These are phyloP conservation scores for Parasteatoda tepidariorum DNA, from an alignment of 1,140 invertebrate genomes.

Conservation along the genomic window DNA sequence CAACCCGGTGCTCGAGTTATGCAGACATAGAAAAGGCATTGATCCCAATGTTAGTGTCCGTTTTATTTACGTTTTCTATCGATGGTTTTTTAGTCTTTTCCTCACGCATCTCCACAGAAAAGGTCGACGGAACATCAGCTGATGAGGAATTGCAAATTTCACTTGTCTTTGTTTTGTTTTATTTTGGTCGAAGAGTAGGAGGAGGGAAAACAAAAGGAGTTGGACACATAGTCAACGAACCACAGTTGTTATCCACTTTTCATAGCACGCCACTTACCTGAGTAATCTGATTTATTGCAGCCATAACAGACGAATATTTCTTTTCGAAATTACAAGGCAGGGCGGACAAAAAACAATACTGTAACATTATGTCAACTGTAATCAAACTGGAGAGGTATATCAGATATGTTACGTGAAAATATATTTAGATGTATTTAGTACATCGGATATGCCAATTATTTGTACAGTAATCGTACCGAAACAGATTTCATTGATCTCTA, in stretches of 20 bases:
- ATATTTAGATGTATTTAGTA: too few relatives aligned
- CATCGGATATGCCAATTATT: too few relatives aligned
- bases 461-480: too few relatives aligned
- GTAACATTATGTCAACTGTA: too few relatives aligned
- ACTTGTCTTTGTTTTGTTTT: not conserved
- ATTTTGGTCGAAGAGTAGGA: too few relatives aligned
- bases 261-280: not conserved
- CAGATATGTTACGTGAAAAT: too few relatives aligned
- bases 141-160: not conserved
- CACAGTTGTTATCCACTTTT: not conserved
- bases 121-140: not conserved
- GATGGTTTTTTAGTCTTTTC: not conserved
- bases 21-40: not conserved
- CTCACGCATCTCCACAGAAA: not conserved
- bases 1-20: not conserved
- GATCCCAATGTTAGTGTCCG: not conserved
- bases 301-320: too few relatives aligned
- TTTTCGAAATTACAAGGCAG: too few relatives aligned
- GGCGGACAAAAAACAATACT: too few relatives aligned
- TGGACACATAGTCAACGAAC: not conserved
- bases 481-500: too few relatives aligned
- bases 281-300: not conserved
- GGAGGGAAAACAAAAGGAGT: not conserved
- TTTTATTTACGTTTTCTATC: not conserved
- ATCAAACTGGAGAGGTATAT: too few relatives aligned